Base-by-base conservation (phyloP, 2,113 vertebrate genomes). In the Myiozetetes cayanensis region DNA sequence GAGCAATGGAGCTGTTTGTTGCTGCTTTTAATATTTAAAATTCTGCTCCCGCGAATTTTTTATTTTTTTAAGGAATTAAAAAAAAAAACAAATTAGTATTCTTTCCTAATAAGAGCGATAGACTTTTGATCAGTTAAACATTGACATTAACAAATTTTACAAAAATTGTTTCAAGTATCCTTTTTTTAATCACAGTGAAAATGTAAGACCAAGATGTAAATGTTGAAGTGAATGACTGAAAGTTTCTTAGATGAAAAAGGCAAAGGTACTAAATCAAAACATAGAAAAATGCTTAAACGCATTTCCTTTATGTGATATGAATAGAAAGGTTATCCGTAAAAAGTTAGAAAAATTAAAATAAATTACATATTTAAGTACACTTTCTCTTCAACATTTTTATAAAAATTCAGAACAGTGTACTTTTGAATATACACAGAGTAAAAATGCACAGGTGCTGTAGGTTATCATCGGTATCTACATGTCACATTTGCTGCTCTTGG, bases 311-410 rank as follows among this genome's bases (percentile, higher is more conserved):
- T 98, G 97, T 98, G 97, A 94, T 98, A 97, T 98, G 97, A 98
- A 98, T 99, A 99, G 98, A 99, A 99, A 99, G 98, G 97, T 98
- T 97, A 98, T 98, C 98, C 97, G 97, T 99, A 99, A 98, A 99
- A 99, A 99, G 98, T 98, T 98, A 98, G 97, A 98, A 98, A 99
- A 98, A 98, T 98, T 98, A 98, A 98, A 98, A 99, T 99, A 99
- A 99, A 99, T 99, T 98, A 98, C 98, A 98, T 98, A 98, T 98
- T 97, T 99, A 99, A 99, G 99, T 99, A 99, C 98, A 99, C 98
- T 99, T 98, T 99, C 98, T 98, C 98, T 98, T 98, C 95, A 98
- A 97, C 97, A 91, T 97, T 97, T 97, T 97, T 99, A 99, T 98
- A 99, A 99, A 98, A 98, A 97, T 97, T 98, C 98, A 98, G 98